Conservation (phyloP, 2,797 vertebrate species). For the Muscicapa comitata region DNA sequence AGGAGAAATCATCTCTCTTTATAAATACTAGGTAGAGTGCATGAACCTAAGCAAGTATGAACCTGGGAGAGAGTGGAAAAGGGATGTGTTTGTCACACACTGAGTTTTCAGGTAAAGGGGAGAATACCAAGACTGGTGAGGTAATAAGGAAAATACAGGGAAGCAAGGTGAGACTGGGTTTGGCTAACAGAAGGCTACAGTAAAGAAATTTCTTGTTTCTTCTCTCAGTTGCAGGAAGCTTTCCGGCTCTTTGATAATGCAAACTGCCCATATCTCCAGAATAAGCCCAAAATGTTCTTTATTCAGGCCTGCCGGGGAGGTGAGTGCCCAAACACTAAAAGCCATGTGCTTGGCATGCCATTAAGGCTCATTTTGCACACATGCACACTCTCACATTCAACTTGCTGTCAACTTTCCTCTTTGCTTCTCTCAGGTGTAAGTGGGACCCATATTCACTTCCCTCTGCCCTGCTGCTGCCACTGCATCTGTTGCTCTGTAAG, state of each 20-base stretch:
- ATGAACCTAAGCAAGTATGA: neutral
- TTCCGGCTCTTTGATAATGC: slow-evolving; percentile 91
- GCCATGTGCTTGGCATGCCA: neutral
- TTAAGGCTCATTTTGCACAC: slow-evolving; percentile 35
- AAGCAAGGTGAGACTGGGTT: neutral
- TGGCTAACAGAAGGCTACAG: neutral
- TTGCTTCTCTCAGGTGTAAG: slow-evolving; percentile 81
- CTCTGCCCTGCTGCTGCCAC: slow-evolving; percentile 80
- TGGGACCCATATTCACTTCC: slow-evolving; percentile 77
- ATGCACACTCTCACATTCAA: slow-evolving; percentile 49
- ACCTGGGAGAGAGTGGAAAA: neutral
- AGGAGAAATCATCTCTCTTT: neutral
- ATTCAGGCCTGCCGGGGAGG: slow-evolving; percentile 98
- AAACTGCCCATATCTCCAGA: slow-evolving; percentile 91
- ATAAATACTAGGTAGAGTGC: neutral
- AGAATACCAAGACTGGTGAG: neutral
- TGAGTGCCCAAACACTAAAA: slow-evolving; percentile 64
- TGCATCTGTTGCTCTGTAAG: slow-evolving; percentile 82
- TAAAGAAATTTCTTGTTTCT: neutral
- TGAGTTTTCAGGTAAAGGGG: neutral
- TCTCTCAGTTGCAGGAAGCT: slow-evolving; percentile 88
- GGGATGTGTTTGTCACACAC: neutral
- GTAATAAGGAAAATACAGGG: neutral
- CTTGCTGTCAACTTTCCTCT: slow-evolving; percentile 76
- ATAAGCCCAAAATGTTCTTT: slow-evolving; percentile 99